These are phyloP conservation scores for Macquaria ambigua DNA, from an alignment of 2,113 vertebrate species.

Conservation along the genomic window DNA sequence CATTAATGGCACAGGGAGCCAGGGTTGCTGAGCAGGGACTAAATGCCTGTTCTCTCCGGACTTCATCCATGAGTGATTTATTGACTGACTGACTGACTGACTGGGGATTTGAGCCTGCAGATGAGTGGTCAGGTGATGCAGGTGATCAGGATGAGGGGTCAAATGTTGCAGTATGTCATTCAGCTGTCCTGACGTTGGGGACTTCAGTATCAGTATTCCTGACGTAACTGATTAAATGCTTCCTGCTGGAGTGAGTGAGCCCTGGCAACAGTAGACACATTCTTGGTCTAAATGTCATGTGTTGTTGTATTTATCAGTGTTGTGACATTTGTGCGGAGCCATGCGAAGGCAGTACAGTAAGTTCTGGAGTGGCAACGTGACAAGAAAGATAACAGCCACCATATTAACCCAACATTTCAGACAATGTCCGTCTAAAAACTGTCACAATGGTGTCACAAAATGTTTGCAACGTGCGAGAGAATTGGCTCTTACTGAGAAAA, in stretches of 20 bases:
- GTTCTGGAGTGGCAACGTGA: constrained; percentile 45
- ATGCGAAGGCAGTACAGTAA: constrained; percentile 34
- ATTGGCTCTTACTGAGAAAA: constrained; percentile 14
- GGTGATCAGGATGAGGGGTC: constrained; percentile 41
- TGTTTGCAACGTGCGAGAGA: constrained; percentile 22
- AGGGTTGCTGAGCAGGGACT: constrained; percentile 43
- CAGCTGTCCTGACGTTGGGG: constrained; percentile 15
- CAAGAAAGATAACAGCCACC: constrained; percentile 48
- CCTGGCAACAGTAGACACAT: constrained; percentile 5
- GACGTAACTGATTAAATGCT: constrained; percentile 51
- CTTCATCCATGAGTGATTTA: constrained; percentile 57
- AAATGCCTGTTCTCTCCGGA: constrained; percentile 25
- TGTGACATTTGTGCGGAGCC: constrained; percentile 52
- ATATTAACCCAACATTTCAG: constrained; percentile 48
- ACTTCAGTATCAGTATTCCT: constrained; percentile 36
- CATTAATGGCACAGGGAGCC: constrained; percentile 36
- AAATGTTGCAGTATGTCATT: constrained; percentile 45
- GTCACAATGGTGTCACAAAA: constrained; percentile 46
- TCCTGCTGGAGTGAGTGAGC: constrained; percentile 17
- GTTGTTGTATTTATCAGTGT: constrained; percentile 53
- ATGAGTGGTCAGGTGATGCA: constrained; percentile 38
- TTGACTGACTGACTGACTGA: constrained; percentile 37
- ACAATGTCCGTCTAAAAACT: constrained; percentile 46
- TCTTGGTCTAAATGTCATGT: constrained; percentile 50
- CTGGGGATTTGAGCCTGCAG: constrained; percentile 15